Evolutionary conservation across 2,888 invertebrate species (phyloP), one percentile per base, ranked within the genome.

Genomic region (Girardia tigrina): DNA sequence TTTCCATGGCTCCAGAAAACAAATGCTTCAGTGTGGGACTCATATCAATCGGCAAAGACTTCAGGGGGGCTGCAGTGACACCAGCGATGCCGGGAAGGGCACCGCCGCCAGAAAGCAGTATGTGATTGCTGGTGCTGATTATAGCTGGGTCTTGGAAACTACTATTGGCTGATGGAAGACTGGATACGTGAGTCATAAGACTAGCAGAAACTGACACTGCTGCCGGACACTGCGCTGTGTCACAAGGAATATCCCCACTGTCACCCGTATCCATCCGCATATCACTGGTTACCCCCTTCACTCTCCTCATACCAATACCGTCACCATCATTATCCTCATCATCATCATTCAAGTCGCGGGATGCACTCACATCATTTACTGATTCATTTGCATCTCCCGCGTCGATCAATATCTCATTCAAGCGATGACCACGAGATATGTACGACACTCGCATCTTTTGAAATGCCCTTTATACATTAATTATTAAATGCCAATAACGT

Each of bases 391-490:
- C 56, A n/a, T 56, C 56, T 20, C 23, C 23, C 20, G 23, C 23
- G 23, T 56, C 56, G 4, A 56, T 23, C 4, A 56, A n/a, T 12
- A 56, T 56, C 56, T 56, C 56, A 56, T 56, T 56, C 56, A 56
- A 56, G 4, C 56, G 56, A 23, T 56, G 56, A 8, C 56, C 56
- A 16, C 56, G 56, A 56, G 56, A 56, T 23, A 16, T n/a, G 23
- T 56, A 56, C 4, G 56, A 56, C n/a, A 56, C 56, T 4, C 56
- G 56, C 56, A 56, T 56, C n/a, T 56, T 56, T 56, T 56, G 56
- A 23, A 56, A 56, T 56, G 56, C 56, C 23, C 56, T 56, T 6
- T 2, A n/a, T n/a, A n/a, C n/a, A n/a, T n/a, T n/a, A 56, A 56
- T 16, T 12, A 36, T 36, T 36, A 8, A 36, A 36, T 36, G 16